Base-by-base conservation (phyloP, 1,140 invertebrate species). In the Panagrolaimus sp. region DNA sequence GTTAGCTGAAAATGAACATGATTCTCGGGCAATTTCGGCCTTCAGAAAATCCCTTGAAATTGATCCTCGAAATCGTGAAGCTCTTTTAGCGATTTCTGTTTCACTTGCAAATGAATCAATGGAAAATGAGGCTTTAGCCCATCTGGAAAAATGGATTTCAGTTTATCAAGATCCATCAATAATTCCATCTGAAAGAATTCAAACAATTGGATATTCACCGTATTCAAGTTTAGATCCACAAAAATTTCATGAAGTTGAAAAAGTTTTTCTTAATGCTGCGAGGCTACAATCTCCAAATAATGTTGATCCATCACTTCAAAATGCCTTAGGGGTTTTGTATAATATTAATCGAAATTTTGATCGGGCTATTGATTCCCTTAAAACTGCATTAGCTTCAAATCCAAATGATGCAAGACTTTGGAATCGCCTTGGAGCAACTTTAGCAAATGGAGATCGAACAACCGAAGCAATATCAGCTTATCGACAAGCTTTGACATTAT, bases 391-490 rank as follows among this genome's bases (percentile, higher is more conserved):
- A 10, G 89, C 90, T 84, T 89, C 90, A 9, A 87, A 88, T 78
- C 90, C 90, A 32, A 87, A 93, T 75, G 91, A 98, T 89, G 89
- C 93, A 8, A 88, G 92, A 83, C 84, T 97, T 44, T 99, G 96
- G 96, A 99, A 98, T 85, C 90, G 93, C 79, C 86, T 98, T 38
- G 96, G 96, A 48, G 96, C 96, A 43, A 95, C 94, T 32, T 85
- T 98, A 74, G 96, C 96, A 17, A 99, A 99, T 85, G 92, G 93
- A 74, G 90, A 91, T 62, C 88, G 89, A 65, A 92, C 94, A 21
- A 93, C 94, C 81, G 93, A 98, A 87, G 94, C 96, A 17, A 91
- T 98, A 21, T 89, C 92, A 76, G 94, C 95, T 0, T 99, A 99
- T 84, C 89, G 93, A 79, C 88, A 89, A 79, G 94, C 96, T 55